Conservation (phyloP, 2,888 invertebrate species). For the Callyntrura guangdongensis region DNA sequence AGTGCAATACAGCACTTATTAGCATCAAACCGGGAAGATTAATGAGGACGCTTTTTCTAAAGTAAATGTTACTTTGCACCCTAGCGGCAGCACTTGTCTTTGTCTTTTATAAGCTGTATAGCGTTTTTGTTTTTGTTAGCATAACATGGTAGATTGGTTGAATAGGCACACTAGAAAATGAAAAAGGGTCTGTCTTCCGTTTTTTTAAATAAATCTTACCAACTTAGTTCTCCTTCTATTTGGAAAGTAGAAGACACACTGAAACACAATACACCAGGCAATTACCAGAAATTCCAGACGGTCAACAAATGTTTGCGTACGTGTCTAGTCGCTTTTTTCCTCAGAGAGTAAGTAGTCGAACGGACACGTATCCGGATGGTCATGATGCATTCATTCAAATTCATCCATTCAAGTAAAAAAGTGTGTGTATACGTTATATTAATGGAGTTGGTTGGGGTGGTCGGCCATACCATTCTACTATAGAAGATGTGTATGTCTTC, state of each 20-base stretch:
- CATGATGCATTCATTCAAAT: slow-evolving; percentile 32
- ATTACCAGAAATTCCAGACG: slow-evolving; percentile 69
- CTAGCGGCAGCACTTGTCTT: too few relatives aligned
- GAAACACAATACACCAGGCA: slow-evolving; percentile 50
- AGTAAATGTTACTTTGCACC: too few relatives aligned
- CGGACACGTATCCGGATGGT: slow-evolving; percentile 13
- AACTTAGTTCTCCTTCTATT: too few relatives aligned
- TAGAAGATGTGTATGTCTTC: background rate
- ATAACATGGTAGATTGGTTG: too few relatives aligned
- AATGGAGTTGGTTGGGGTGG: background rate
- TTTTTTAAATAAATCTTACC: slow-evolving; percentile 32
- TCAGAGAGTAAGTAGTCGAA: background rate
- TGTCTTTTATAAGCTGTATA: too few relatives aligned
- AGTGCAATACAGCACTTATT: too few relatives aligned
- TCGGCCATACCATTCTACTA: background rate
- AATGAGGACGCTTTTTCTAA: too few relatives aligned
- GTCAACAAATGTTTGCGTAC: slow-evolving; percentile 74
- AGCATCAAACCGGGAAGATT: too few relatives aligned
- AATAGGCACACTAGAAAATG: background rate
- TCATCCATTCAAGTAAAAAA: slow-evolving; percentile 39
- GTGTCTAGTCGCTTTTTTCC: background rate
- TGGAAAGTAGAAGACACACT: slow-evolving; percentile 9
- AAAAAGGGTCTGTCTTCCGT: slow-evolving; percentile 30
- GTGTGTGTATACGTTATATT: background rate
- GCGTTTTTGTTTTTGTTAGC: too few relatives aligned